These are phyloP conservation scores for Acrobasis suavella DNA, from an alignment of 2,888 invertebrate species.

Conservation along the genomic window DNA sequence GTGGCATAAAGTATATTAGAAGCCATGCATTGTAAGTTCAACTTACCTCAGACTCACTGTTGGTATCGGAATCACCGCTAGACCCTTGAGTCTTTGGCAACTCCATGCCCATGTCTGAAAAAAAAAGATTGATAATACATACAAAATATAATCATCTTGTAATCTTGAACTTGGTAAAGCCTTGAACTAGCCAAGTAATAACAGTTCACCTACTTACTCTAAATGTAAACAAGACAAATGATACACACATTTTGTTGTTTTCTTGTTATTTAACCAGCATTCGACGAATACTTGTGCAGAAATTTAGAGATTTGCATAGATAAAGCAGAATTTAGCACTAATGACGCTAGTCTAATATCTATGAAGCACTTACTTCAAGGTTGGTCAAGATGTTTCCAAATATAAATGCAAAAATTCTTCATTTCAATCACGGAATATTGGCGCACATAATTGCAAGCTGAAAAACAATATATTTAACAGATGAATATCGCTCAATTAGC, in stretches of 20 bases:
- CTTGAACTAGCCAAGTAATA: constrained; percentile 38
- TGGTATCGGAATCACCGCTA: constrained; percentile 83
- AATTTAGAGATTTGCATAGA: background rate
- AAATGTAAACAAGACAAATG: background rate
- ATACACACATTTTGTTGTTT: background rate
- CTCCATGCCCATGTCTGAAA: constrained; percentile 81
- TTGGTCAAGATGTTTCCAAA: constrained; percentile 78
- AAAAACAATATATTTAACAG: constrained; percentile 40
- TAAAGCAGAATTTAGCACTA: constrained; percentile 32
- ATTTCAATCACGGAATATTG: constrained; percentile 59
- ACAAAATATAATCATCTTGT: background rate
- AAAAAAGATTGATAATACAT: constrained; percentile 23
- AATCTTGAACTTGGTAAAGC: constrained; percentile 31
- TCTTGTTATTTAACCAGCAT: background rate
- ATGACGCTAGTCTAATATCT: constrained; percentile 44
- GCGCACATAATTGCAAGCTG: constrained; percentile 52
- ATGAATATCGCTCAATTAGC: constrained; percentile 18
- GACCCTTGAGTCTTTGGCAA: constrained; percentile 78
- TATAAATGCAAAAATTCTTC: constrained; percentile 64
- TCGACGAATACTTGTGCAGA: background rate
- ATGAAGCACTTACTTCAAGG: constrained; percentile 74
- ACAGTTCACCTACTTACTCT: constrained; percentile 4
- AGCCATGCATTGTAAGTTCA: too few species aligned
- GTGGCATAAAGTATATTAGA: too few species aligned
- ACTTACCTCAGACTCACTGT: constrained; percentile 82